phyloP scores from a whole-genome alignment of 2,113 vertebrate genomes.

The Sander lucioperca region DNA sequence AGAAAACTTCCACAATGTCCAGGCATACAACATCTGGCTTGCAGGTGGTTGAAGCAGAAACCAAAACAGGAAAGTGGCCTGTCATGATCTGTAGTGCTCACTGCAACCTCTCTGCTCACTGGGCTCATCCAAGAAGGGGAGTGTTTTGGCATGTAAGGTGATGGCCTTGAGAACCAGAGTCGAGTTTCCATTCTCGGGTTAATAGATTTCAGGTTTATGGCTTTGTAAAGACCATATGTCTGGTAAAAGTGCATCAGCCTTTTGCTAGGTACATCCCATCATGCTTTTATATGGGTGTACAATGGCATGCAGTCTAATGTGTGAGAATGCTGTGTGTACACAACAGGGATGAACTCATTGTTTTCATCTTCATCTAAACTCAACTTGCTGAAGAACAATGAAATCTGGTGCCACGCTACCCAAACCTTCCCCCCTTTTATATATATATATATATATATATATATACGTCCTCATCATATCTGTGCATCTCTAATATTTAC shows the following conservation, averaged over 20 bases:
- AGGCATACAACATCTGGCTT: constrained; percentile 61
- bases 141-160: constrained; percentile 51
- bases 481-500: constrained; percentile 67
- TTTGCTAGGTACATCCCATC: constrained; percentile 5
- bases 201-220: constrained; percentile 45
- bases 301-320: constrained; percentile 58
- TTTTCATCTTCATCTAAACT: constrained; percentile 63
- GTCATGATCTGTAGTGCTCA: constrained; percentile 55
- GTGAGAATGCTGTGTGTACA: constrained; percentile 61
- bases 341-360: constrained; percentile 78
- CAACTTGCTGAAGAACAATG: constrained; percentile 66
- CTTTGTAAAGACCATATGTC: constrained; percentile 23
- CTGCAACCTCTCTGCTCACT: constrained; percentile 44
- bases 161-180: constrained; percentile 34
- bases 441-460: too few species aligned
- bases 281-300: constrained; percentile 13
- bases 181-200: constrained; percentile 24
- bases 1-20: constrained; percentile 41
- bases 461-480: neutral
- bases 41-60: constrained; percentile 67
- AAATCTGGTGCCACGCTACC: constrained; percentile 57
- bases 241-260: constrained; percentile 3
- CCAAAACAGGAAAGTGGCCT: constrained; percentile 66
- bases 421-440: neutral
- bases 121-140: constrained; percentile 46